Percentiles rank a stretch among this genome's conserved stretches.
phyloP scores from a whole-genome alignment of 2,888 invertebrate genomes.

The Sesia apiformis region DNA sequence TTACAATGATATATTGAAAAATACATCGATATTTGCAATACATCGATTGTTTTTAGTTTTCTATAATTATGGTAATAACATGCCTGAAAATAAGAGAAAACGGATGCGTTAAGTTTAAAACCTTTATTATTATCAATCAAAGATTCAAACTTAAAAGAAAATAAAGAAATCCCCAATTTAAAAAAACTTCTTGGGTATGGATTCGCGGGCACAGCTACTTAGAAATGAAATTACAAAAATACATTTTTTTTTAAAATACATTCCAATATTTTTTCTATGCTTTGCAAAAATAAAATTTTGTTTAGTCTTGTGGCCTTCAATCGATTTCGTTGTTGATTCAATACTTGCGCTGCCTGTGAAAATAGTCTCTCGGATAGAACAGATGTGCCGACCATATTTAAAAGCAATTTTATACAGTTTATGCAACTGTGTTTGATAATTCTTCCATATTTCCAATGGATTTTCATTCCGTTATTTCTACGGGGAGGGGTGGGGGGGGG shows the following conservation, averaged over 20 bases:
- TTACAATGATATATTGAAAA: too few species aligned
- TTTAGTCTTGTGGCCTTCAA: conserved; percentile 12
- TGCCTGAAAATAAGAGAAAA: conserved; percentile 8
- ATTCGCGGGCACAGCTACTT: neutral
- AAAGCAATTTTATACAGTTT: too few species aligned
- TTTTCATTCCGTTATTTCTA: too few species aligned
- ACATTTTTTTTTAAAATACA: conserved; percentile 13
- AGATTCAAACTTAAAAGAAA: too few species aligned
- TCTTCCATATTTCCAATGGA: too few species aligned
- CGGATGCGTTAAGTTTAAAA: too few species aligned
- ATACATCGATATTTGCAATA: too few species aligned
- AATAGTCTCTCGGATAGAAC: conserved; percentile 12
- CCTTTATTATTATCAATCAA: too few species aligned
- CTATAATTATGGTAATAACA: conserved; percentile 9
- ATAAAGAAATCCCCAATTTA: too few species aligned
- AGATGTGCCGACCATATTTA: conserved; percentile 15
- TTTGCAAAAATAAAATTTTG: conserved; percentile 15
- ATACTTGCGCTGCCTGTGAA: conserved; percentile 15
- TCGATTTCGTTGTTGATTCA: conserved; percentile 13
- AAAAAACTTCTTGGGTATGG: too few species aligned
- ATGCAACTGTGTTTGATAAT: too few species aligned
- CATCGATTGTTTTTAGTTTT: conserved; percentile 15
- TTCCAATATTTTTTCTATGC: conserved; percentile 13
- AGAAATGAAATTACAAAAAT: conserved; percentile 5
- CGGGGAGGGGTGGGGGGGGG: too few species aligned